A percentile compares a stretch with the other conserved stretches of the same genome.
These are phyloP conservation scores for Monoplex corrugatus DNA, from an alignment of 2,888 invertebrate species.

Conservation along the genomic window DNA sequence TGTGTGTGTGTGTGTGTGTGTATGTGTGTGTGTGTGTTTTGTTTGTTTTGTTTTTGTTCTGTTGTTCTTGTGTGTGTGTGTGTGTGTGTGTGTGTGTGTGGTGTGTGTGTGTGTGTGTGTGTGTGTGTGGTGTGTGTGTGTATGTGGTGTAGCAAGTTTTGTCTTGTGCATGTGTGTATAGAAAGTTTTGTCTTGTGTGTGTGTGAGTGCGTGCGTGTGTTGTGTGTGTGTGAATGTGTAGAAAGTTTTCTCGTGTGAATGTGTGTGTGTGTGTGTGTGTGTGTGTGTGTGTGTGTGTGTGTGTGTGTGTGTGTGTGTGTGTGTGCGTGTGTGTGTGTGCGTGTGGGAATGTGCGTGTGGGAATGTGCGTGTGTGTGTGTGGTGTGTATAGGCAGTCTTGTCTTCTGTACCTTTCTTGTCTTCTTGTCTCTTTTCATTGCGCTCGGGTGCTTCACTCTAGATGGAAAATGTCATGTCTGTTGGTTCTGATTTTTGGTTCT, in stretches of 20 bases:
- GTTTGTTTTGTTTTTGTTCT: no score
- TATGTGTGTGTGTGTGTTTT: background rate
- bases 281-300: background rate
- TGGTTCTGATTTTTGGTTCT: background rate
- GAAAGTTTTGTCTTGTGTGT: no score
- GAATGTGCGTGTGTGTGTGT: background rate
- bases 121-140: background rate
- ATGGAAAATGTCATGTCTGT: no score
- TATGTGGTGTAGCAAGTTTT: background rate
- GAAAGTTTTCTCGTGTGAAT: no score
- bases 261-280: no score
- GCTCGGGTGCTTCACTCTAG: no score
- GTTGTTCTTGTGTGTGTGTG: background rate
- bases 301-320: background rate
- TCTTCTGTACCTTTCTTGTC: no score
- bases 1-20: background rate
- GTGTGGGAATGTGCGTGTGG: background rate
- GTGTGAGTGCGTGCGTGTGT: background rate
- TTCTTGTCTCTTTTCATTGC: no score
- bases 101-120: no score
- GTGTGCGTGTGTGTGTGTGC: background rate
- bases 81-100: no score
- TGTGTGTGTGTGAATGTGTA: background rate
- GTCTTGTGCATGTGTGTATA: background rate
- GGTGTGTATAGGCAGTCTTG: no score